A percentile compares a stretch with the other conserved stretches of the same genome.
phyloP scores from a whole-genome alignment of 1,140 invertebrate genomes.

The Penaeus indicus region DNA sequence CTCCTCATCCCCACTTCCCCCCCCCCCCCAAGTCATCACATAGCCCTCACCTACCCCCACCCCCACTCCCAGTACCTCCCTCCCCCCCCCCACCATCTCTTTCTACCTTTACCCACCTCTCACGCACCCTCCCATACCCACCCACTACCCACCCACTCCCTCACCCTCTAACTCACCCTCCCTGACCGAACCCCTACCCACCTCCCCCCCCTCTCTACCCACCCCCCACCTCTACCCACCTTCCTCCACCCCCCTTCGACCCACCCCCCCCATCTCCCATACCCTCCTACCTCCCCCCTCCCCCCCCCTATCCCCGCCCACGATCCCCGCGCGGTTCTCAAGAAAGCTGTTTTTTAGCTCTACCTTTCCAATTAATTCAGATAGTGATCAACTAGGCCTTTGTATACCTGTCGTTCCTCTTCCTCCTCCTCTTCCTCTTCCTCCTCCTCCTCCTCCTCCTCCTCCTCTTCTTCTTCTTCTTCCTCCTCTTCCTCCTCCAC shows the following conservation, averaged over 20 bases:
- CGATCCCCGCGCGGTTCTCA: conserved; percentile 25
- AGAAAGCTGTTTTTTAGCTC: conserved; percentile 60
- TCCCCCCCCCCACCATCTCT: neutral
- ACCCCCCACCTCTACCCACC: too few relatives aligned
- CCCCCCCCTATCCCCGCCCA: neutral
- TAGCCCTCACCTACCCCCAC: neutral
- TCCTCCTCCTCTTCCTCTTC: conserved; percentile 14
- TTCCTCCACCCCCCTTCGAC: too few relatives aligned
- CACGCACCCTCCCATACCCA: too few relatives aligned
- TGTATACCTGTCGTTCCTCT: conserved; percentile 41
- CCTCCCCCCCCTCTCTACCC: too few relatives aligned
- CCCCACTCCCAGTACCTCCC: neutral
- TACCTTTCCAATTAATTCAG: conserved; percentile 59
- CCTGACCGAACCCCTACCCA: too few relatives aligned
- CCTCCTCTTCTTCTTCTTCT: too few relatives aligned
- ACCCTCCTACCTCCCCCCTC: neutral
- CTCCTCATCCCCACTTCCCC: neutral
- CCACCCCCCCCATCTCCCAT: too few relatives aligned
- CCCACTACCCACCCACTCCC: too few relatives aligned
- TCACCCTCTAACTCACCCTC: too few relatives aligned
- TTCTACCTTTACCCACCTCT: too few relatives aligned
- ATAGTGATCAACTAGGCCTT: conserved; percentile 58
- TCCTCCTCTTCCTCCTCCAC: neutral
- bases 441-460: neutral
- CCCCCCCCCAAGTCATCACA: too few relatives aligned